phyloP scores from a whole-genome alignment of 53 echinoderm and acorn worm genomes.

The Echinarachnius parma region DNA sequence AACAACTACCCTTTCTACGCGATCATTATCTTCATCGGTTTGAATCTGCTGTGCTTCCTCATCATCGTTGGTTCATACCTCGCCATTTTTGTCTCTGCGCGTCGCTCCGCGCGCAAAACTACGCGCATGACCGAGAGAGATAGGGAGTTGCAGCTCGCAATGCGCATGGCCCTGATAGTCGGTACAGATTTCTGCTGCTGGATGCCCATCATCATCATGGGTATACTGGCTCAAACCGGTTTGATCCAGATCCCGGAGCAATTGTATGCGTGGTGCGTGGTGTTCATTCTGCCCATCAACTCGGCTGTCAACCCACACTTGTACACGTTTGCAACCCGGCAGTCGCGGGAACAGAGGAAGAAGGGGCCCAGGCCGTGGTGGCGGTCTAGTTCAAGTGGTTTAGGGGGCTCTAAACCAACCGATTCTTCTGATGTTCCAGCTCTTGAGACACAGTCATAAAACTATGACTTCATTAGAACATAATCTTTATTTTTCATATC shows the following conservation, averaged over 20 bases:
- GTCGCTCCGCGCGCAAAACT: slow-evolving; percentile 29
- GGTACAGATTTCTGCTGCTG: slow-evolving; percentile 75
- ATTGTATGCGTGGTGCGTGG: slow-evolving; percentile 44
- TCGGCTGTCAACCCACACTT: slow-evolving; percentile 34
- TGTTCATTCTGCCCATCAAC: slow-evolving; percentile 44
- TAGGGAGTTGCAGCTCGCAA: slow-evolving; percentile 51
- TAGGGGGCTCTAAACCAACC: no score
- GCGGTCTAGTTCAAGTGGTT: no score
- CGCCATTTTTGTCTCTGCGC: slow-evolving; percentile 50
- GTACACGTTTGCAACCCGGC: slow-evolving; percentile 1
- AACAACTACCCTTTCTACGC: slow-evolving; percentile 39
- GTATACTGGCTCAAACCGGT: slow-evolving; percentile 58
- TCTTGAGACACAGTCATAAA: no score
- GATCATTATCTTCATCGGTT: slow-evolving; percentile 57
- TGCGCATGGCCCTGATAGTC: slow-evolving; percentile 67
- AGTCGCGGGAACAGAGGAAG: background rate
- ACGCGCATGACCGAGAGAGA: slow-evolving; percentile 29
- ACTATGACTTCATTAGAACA: no score
- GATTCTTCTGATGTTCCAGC: no score
- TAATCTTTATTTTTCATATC: no score
- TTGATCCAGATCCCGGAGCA: background rate
- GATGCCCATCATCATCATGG: slow-evolving; percentile 72
- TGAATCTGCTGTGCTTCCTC: slow-evolving; percentile 61
- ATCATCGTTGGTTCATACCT: slow-evolving; percentile 50
- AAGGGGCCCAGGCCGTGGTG: no score